A percentile compares a stretch with the other conserved stretches of the same genome.
Evolutionary conservation across 1,140 invertebrate species (phyloP).

Genomic region (Steinernema feltiae): DNA sequence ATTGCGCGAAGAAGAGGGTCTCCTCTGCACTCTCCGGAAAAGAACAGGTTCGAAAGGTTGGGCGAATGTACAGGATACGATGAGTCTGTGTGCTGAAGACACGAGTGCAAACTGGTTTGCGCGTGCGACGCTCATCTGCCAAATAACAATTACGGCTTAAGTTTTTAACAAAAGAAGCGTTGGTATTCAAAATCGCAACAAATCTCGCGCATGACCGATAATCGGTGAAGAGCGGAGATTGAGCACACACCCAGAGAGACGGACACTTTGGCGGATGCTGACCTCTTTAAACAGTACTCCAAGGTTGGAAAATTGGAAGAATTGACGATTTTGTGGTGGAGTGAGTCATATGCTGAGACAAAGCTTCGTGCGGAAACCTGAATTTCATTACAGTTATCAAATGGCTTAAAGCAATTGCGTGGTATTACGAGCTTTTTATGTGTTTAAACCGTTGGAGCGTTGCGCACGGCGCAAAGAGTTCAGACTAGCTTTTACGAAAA

Average conservation of each 20-base stretch:
- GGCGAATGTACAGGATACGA: conserved; percentile 7
- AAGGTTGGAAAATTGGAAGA: no score
- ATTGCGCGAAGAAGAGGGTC: neutral
- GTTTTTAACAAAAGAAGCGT: neutral
- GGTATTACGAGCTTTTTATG: no score
- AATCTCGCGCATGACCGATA: neutral
- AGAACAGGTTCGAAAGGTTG: conserved; percentile 10
- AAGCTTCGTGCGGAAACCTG: no score
- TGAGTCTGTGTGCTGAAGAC: neutral
- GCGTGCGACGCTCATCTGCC: neutral
- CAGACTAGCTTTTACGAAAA: no score
- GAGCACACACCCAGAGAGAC: no score
- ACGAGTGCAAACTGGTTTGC: neutral
- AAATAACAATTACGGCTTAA: neutral
- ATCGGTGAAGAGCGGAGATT: neutral
- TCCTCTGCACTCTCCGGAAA: neutral
- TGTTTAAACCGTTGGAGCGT: no score
- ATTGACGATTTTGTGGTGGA: no score
- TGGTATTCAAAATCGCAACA: neutral
- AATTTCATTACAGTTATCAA: no score
- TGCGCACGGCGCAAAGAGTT: no score
- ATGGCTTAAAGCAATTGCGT: no score
- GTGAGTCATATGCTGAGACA: no score
- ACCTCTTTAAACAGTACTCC: neutral
- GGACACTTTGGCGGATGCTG: no score